Evolutionary conservation across 2,113 vertebrate genomes (phyloP).

Genomic region (Nyctibius bracteatus): DNA sequence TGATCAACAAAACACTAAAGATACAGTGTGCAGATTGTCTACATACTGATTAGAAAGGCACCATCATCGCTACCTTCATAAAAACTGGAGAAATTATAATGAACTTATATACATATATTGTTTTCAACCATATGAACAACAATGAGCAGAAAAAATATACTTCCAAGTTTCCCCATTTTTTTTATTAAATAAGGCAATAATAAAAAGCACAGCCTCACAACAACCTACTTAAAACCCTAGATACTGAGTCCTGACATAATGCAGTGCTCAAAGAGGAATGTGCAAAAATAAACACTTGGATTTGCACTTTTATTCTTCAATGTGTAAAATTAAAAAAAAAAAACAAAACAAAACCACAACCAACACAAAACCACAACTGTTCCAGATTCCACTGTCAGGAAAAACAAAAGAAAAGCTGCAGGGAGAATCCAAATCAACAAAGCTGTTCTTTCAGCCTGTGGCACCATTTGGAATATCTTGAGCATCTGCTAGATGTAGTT

Average conservation of each 20-base stretch:
- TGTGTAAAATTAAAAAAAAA: background rate
- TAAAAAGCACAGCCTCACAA: slow-evolving; percentile 39
- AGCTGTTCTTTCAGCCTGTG: slow-evolving; percentile 70
- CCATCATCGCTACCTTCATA: background rate
- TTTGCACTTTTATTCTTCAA: slow-evolving; percentile 21
- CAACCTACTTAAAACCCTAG: background rate
- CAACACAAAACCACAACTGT: background rate
- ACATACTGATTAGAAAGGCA: slow-evolving; percentile 20
- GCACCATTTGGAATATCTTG: slow-evolving; percentile 88
- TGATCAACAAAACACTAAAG: slow-evolving; percentile 1
- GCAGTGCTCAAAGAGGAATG: slow-evolving; percentile 12
- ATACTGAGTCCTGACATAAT: background rate
- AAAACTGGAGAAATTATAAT: background rate
- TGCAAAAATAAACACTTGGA: slow-evolving; percentile 28
- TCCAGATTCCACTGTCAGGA: slow-evolving; percentile 18
- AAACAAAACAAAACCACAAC: background rate
- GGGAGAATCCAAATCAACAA: background rate
- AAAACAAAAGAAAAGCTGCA: background rate
- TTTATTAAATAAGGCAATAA: slow-evolving; percentile 67
- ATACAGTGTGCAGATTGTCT: slow-evolving; percentile 39
- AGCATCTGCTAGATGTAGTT: slow-evolving; percentile 91
- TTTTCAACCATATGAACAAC: background rate
- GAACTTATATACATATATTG: background rate
- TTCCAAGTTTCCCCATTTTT: slow-evolving; percentile 33
- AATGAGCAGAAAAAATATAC: background rate